Evolutionary conservation across 2,113 vertebrate genomes (phyloP).

Genomic region (Genyomyrus donnyi): DNA sequence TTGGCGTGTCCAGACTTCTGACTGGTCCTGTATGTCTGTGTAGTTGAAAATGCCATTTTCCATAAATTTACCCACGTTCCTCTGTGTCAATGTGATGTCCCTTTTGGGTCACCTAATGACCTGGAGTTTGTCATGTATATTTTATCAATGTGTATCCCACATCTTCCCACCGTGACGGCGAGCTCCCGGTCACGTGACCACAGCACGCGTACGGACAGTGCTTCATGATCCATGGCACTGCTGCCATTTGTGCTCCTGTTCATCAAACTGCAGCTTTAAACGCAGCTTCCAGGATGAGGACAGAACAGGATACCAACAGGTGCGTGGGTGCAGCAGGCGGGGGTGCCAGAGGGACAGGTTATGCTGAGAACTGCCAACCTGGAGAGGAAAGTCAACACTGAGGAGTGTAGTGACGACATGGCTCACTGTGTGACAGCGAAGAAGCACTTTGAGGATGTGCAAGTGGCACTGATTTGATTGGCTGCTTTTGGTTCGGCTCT

Average conservation of each 20-base stretch:
- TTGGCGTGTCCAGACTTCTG: background rate
- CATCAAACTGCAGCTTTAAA: background rate
- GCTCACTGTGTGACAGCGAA: background rate
- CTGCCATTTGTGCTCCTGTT: background rate
- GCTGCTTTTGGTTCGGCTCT: background rate
- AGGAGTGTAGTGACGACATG: background rate
- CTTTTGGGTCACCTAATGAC: background rate
- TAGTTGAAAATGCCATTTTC: background rate
- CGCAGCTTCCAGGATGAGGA: background rate
- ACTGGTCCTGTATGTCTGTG: background rate
- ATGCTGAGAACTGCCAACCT: background rate
- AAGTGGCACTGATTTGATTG: background rate
- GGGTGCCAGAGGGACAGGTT: background rate
- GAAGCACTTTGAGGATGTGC: background rate
- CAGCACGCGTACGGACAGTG: too few species aligned
- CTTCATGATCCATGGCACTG: background rate
- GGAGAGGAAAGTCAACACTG: background rate
- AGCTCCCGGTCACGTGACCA: background rate
- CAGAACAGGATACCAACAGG: background rate
- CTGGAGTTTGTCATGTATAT: constrained; percentile 10
- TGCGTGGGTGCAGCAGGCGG: background rate
- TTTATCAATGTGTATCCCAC: constrained; percentile 1
- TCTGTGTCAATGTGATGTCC: background rate
- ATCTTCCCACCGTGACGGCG: background rate
- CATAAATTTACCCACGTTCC: background rate